These are phyloP conservation scores for Erebia aethiops DNA, from an alignment of 2,888 invertebrate species.

Conservation along the genomic window DNA sequence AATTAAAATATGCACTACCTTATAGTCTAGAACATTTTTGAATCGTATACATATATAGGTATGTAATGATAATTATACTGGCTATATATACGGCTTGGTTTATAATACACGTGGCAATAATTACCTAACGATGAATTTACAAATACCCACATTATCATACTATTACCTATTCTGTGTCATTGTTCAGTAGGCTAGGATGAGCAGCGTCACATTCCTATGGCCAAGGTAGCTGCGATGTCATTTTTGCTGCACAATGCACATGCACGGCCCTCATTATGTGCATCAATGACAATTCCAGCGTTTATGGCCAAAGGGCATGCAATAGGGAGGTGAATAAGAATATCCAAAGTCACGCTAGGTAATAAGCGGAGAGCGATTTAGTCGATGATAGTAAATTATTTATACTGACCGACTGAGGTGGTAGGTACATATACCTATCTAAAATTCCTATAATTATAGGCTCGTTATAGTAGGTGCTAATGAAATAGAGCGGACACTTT, in stretches of 20 bases:
- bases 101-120: neutral
- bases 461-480: too few relatives aligned
- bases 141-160: neutral
- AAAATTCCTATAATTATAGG: too few relatives aligned
- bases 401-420: too few relatives aligned
- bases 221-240: conserved; percentile 46
- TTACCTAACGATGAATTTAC: neutral
- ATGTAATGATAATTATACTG: too few relatives aligned
- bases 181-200: conserved; percentile 1
- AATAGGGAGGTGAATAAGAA: conserved; percentile 33
- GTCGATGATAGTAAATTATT: neutral
- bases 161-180: too few relatives aligned
- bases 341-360: conserved; percentile 18
- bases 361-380: conserved; percentile 29
- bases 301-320: conserved; percentile 66
- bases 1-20: too few relatives aligned
- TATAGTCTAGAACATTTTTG: too few relatives aligned
- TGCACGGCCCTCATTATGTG: conserved; percentile 54
- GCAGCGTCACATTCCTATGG: conserved; percentile 10
- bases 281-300: conserved; percentile 62
- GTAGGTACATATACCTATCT: too few relatives aligned
- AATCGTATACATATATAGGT: too few relatives aligned
- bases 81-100: too few relatives aligned
- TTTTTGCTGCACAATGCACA: conserved; percentile 62
- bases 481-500: too few relatives aligned